Conservation (phyloP, 2,113 vertebrate species). For the Nerophis ophidion region DNA sequence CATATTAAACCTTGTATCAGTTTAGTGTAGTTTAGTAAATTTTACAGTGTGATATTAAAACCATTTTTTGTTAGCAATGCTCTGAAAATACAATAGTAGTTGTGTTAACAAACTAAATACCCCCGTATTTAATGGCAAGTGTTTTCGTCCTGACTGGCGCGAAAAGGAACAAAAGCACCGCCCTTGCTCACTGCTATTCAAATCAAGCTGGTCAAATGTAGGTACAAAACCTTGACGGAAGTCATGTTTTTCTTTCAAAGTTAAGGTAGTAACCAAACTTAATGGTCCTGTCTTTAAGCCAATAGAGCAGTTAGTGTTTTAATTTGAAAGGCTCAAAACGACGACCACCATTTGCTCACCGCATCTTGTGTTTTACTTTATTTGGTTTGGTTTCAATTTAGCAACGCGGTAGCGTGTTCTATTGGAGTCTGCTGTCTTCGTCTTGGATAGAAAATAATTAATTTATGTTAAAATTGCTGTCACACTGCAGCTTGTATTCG, state of each 20-base stretch:
- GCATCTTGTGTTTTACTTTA: background rate
- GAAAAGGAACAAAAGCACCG: constrained; percentile 33
- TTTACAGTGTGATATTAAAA: background rate
- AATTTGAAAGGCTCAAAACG: background rate
- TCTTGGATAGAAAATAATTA: background rate
- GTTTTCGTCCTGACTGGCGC: constrained; percentile 52
- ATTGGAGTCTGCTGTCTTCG: no score
- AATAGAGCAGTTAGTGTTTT: background rate
- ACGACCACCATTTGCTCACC: background rate
- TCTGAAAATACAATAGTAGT: background rate
- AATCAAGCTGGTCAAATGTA: background rate
- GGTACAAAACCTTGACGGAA: background rate
- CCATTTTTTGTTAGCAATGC: background rate
- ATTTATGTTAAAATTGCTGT: background rate
- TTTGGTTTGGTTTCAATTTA: background rate
- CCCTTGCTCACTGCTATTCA: background rate
- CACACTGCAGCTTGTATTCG: background rate
- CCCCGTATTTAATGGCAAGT: constrained; percentile 3
- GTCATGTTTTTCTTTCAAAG: background rate
- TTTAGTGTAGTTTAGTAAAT: no score
- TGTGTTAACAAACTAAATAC: fast-evolving
- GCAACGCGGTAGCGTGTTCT: background rate
- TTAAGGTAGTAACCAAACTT: background rate
- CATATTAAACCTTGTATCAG: no score
- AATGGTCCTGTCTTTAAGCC: no score